Evolutionary conservation across 2,797 vertebrate species (phyloP), one percentile per base, ranked within the genome.

Genomic region (Pangasius mekongensis): DNA sequence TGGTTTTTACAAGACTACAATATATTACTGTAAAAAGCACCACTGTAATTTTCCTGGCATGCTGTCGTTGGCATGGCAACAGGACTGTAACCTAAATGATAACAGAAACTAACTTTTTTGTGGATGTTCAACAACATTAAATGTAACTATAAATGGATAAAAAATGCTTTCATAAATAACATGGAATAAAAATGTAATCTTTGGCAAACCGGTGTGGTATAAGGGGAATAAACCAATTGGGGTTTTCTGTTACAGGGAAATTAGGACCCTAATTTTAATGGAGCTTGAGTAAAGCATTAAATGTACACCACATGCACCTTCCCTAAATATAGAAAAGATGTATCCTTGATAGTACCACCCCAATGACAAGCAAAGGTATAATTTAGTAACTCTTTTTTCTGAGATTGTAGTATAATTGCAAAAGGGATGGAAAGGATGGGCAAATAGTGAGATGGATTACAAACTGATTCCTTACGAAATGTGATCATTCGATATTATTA

Each of bases 401-500:
- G 4, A n/a, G 24, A 49, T 24, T 74, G 71, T 74, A 27, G 20
- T 74, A 47, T 74, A 74, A 47, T 49, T n/a, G 7, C 20, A 33
- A 54, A 78, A 9, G 47, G 47, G 47, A 2, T 76, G 7, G 49
- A 43, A 47, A 49, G 10, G 0, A 52, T n/a, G 24, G 24, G 9
- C 4, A 14, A n/a, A 76, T 14, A 52, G 24, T 49, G 24, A 13
- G 13, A 22, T 33, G 11, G 49, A 80, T 58, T 33, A 13, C 18
- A 56, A 56, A 52, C 9, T 39, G 9, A 24, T 39, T 64, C n/a
- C 52, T 49, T 62, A 60, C 30, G 22, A 47, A 88, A 66, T 56
- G 69, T 47, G 64, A 33, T 39, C 9, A n/a, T 84, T 81, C 81
- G 2, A 52, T 36, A 87, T 56, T 88, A 84, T 49, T 86, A 14